These are phyloP conservation scores for Cynopterus brachyotis DNA, from an alignment of 2,113 vertebrate genomes.

Conservation along the genomic window DNA sequence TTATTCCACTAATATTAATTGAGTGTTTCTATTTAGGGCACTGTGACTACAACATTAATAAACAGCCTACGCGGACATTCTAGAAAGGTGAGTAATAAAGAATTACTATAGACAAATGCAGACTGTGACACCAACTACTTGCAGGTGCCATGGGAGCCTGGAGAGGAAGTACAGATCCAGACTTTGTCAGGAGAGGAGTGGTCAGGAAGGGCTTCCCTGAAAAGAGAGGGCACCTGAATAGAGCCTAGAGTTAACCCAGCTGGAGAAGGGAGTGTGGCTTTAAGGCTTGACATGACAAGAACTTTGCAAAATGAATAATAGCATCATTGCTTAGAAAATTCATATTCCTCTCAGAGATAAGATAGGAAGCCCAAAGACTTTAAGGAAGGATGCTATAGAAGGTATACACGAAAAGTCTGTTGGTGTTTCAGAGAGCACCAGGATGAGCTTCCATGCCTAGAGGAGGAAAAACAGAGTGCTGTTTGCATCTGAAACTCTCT, in stretches of 20 bases:
- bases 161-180: not conserved
- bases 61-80: not conserved
- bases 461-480: not conserved
- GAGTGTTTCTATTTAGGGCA: not conserved
- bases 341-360: not conserved
- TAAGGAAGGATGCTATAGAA: not conserved
- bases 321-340: not conserved
- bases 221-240: not conserved
- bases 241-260: not conserved
- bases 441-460: not conserved
- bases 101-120: not conserved
- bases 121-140: not conserved
- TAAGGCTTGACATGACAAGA: not conserved
- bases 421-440: not conserved
- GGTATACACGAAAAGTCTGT: not conserved
- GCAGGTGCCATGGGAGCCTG: fast-evolving
- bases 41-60: not conserved
- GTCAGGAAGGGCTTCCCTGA: not conserved
- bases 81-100: not conserved
- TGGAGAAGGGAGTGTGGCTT: not conserved
- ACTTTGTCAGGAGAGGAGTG: not conserved
- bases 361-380: not conserved
- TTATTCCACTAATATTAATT: not conserved
- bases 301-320: not conserved
- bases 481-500: not conserved